Conservation (phyloP, 2,797 vertebrate species). For the Characodon lateralis region DNA sequence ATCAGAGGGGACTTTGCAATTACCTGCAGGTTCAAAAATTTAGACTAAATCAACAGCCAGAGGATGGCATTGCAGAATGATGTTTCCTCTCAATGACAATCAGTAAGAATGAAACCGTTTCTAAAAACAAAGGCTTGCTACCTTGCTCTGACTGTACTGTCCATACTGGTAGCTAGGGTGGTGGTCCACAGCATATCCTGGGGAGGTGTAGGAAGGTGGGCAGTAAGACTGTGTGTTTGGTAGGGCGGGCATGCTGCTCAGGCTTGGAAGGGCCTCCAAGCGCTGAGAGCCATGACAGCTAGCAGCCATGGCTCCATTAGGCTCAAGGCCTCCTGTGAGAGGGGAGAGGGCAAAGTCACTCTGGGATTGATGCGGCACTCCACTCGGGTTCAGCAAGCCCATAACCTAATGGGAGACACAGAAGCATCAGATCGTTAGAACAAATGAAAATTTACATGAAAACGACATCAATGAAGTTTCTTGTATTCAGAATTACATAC, state of each 20-base stretch:
- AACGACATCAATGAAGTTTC: constrained; percentile 16
- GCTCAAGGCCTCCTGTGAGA: constrained; percentile 93
- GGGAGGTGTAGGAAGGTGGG: constrained; percentile 92
- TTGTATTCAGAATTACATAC: not conserved
- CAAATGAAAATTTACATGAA: not conserved
- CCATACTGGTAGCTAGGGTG: constrained; percentile 96
- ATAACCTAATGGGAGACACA: constrained; percentile 86
- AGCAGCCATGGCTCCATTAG: constrained; percentile 90
- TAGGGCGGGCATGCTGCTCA: constrained; percentile 81
- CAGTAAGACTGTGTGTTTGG: constrained; percentile 97
- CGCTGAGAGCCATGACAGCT: constrained; percentile 94
- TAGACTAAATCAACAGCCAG: constrained; percentile 30
- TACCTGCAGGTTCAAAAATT: constrained; percentile 53
- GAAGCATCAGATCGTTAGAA: constrained; percentile 12
- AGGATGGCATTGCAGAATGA: constrained; percentile 25
- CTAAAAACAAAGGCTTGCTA: constrained; percentile 13
- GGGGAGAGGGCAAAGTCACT: constrained; percentile 96
- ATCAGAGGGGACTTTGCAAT: constrained; percentile 66
- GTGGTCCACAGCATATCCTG: constrained; percentile 94
- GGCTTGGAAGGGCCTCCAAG: constrained; percentile 88
- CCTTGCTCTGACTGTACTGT: constrained; percentile 98
- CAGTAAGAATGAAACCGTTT: constrained; percentile 7
- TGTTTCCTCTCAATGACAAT: constrained; percentile 25
- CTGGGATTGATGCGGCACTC: constrained; percentile 96
- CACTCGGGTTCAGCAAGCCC: constrained; percentile 95